Evolutionary conservation across 1,140 invertebrate species (phyloP), one percentile per base, ranked within the genome.

Genomic region (Drosophila watanabei): DNA sequence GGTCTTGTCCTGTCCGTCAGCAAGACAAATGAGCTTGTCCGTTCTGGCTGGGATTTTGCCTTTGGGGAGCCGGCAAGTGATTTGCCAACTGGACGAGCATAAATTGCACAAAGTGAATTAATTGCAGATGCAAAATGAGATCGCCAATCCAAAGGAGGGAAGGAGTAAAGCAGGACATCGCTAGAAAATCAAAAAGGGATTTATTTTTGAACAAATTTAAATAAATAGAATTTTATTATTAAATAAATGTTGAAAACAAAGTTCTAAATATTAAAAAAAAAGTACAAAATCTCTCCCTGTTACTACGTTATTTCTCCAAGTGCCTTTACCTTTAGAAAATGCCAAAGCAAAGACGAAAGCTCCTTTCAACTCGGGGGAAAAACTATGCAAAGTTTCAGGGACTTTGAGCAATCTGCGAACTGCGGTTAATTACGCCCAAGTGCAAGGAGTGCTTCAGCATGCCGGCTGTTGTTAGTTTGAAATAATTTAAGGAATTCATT

Each of bases 21-120:
- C 57, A 76, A 82, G 83, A 87, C 76, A 82, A 87, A 87, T 84
- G 71, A 68, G 62, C 49, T 64, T 80, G 80, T 56, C 66, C 77
- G 63, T 20, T 45, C 10, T 57, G 51, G 61, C 75, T 37, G 61
- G 41, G 71, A 73, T 87, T 87, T 75, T 62, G 30, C 77, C 59
- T 37, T 33, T 18, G 58, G 28, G 48, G 48, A 37, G 9, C 41
- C 41, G 32, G 48, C 30, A 51, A 45, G 60, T 71, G 60, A 79
- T 80, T 79, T 79, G 76, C 77, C 77, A 79, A 79, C 76, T 58
- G 68, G 59, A 72, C 61, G 77, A 73, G 68, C 69, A 80, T 79
- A 80, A 75, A 60, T 58, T 72, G 68, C 66, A 52, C 68, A 79
- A 79, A 84, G 68, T 63, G 75, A 79, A 79, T 79, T 79, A 79